phyloP scores from a whole-genome alignment of 23 tunicate genomes.

The Corella eumyota region DNA sequence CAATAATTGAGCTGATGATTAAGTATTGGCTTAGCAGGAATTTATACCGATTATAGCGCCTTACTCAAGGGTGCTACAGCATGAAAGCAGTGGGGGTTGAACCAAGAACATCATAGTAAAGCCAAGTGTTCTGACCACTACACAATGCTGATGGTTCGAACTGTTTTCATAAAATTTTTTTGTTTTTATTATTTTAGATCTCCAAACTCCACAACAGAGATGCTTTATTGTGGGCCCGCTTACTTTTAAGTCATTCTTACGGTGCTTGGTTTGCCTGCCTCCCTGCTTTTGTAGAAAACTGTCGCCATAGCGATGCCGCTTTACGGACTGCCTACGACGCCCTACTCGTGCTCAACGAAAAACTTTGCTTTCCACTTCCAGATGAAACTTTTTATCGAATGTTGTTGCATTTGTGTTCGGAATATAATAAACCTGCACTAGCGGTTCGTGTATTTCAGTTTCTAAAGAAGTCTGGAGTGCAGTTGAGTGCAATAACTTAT shows the following conservation, averaged over 20 bases:
- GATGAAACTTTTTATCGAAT: constrained; percentile 84
- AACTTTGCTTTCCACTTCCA: constrained; percentile 53
- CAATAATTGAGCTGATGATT: too few species aligned
- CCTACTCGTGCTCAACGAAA: constrained; percentile 27
- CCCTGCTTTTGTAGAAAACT: constrained; percentile 30
- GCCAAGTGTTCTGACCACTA: too few species aligned
- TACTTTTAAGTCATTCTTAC: constrained; percentile 54
- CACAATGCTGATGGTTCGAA: too few species aligned
- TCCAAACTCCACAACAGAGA: constrained; percentile 32
- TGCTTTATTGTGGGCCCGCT: constrained; percentile 60
- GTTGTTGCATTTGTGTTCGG: constrained; percentile 60
- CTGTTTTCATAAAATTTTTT: not conserved
- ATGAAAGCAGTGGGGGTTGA: too few species aligned
- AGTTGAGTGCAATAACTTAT: constrained; percentile 84
- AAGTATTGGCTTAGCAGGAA: too few species aligned
- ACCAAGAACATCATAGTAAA: too few species aligned
- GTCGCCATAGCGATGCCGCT: constrained; percentile 51
- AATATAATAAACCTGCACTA: constrained; percentile 68
- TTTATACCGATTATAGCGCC: too few species aligned
- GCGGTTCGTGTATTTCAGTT: constrained; percentile 74
- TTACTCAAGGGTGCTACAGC: too few species aligned
- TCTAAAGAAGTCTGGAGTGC: constrained; percentile 41
- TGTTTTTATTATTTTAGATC: constrained; percentile 26
- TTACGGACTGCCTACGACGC: constrained; percentile 64
- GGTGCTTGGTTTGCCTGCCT: constrained; percentile 89